Evolutionary conservation across 2,888 invertebrate genomes (phyloP).

Genomic region (Drosophila falleni): DNA sequence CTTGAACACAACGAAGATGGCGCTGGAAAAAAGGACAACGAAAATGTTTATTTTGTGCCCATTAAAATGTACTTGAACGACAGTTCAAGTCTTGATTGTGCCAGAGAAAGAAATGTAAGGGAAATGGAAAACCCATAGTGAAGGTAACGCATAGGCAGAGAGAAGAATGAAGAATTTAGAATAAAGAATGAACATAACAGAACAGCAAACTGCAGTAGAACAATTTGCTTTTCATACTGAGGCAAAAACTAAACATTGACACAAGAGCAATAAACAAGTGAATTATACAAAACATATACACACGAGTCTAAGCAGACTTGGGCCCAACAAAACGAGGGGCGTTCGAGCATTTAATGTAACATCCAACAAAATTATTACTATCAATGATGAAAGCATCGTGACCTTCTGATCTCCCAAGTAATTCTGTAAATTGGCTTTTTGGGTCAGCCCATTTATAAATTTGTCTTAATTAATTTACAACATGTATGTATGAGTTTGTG

Average conservation of each 20-base stretch:
- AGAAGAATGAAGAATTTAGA: constrained; percentile 33
- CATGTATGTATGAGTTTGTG: not conserved
- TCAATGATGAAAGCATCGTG: not conserved
- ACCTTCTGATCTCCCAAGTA: constrained; percentile 26
- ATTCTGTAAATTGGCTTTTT: constrained; percentile 28
- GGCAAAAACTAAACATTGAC: constrained; percentile 19
- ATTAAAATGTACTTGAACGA: constrained; percentile 54
- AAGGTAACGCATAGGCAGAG: constrained; percentile 7
- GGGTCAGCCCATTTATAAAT: constrained; percentile 3
- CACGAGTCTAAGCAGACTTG: not conserved
- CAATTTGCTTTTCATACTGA: constrained; percentile 14
- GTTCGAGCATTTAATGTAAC: not conserved
- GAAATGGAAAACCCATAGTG: constrained; percentile 40
- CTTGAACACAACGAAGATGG: constrained; percentile 37
- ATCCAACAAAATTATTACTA: not conserved
- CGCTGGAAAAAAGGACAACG: constrained; percentile 38
- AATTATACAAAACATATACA: constrained; percentile 12
- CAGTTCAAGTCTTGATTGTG: constrained; percentile 17
- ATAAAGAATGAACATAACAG: constrained; percentile 33
- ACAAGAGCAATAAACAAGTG: constrained; percentile 12
- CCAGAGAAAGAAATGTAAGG: not conserved
- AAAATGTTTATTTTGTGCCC: constrained; percentile 47
- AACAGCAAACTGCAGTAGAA: constrained; percentile 31
- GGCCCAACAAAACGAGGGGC: not conserved
- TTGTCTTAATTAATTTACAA: not conserved